Evolutionary conservation across 1,140 invertebrate species (phyloP).

Genomic region (Drosophila baimaii): DNA sequence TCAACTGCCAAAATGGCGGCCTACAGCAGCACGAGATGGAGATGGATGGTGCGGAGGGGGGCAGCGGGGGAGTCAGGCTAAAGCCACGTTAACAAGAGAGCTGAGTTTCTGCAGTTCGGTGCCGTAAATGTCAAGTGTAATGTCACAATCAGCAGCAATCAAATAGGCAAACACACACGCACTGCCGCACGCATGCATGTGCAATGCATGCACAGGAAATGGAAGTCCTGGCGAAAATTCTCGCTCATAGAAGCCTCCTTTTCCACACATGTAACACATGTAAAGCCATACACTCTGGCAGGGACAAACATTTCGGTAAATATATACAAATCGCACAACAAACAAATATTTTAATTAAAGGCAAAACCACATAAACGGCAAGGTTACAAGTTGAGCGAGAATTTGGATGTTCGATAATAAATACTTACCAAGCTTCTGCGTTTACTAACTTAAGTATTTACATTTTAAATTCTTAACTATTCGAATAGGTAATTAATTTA

Average conservation of each 20-base stretch:
- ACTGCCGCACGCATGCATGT: constrained; percentile 35
- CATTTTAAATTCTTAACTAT: too few relatives aligned
- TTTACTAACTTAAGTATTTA: too few relatives aligned
- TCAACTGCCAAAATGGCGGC: constrained; percentile 73
- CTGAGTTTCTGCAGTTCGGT: constrained; percentile 51
- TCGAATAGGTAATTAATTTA: too few relatives aligned
- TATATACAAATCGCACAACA: neutral
- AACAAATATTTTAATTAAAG: constrained; percentile 5
- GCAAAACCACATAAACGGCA: neutral
- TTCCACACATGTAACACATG: constrained; percentile 3
- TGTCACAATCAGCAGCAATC: constrained; percentile 82
- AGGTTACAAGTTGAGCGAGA: neutral
- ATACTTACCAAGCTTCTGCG: too few relatives aligned
- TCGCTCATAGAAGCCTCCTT: neutral
- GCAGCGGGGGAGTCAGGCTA: neutral
- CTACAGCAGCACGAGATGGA: constrained; percentile 31
- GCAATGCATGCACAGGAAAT: constrained; percentile 75
- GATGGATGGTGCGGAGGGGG: neutral
- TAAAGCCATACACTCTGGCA: neutral
- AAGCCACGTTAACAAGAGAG: constrained; percentile 32
- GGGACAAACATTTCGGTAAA: neutral
- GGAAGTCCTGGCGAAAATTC: constrained; percentile 34
- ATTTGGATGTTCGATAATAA: neutral
- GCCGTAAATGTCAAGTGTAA: constrained; percentile 84
- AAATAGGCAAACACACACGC: constrained; percentile 74